A percentile compares a stretch with the other conserved stretches of the same genome.
Conservation (phyloP, 2,797 vertebrate genomes). For the Sciaenops ocellatus region DNA sequence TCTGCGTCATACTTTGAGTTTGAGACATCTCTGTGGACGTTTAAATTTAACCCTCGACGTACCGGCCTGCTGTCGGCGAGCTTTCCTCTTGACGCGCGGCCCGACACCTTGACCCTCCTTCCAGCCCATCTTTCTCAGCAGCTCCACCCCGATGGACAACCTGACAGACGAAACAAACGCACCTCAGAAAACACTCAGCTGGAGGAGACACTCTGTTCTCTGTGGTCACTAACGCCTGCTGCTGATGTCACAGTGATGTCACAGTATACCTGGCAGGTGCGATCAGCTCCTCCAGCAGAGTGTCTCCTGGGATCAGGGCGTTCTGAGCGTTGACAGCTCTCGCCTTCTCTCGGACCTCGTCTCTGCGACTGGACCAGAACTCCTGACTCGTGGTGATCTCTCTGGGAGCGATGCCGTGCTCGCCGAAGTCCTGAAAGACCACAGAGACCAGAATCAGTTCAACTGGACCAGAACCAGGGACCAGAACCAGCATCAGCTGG, state of each 20-base stretch:
- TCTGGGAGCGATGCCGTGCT: slow-evolving; percentile 95
- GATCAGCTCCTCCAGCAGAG: slow-evolving; percentile 91
- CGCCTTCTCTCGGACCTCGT: slow-evolving; percentile 89
- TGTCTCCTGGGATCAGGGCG: slow-evolving; percentile 92
- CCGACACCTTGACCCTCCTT: slow-evolving; percentile 96
- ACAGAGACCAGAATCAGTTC: not conserved
- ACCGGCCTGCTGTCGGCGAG: slow-evolving; percentile 85
- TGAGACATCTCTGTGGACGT: not conserved
- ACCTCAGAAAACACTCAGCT: not conserved
- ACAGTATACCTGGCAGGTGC: slow-evolving; percentile 87
- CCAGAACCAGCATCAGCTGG: too few species aligned
- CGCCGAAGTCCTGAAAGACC: slow-evolving; percentile 89
- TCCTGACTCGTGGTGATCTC: slow-evolving; percentile 92
- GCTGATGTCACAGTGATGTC: too few species aligned
- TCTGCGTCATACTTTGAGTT: not conserved
- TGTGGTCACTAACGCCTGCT: too few species aligned
- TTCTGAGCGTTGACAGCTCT: slow-evolving; percentile 86
- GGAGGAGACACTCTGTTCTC: too few species aligned
- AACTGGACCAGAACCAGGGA: not conserved
- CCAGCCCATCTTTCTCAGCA: slow-evolving; percentile 96
- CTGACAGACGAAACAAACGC: slow-evolving; percentile 74
- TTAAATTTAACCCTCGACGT: not conserved
- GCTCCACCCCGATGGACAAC: slow-evolving; percentile 91
- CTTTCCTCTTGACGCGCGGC: slow-evolving; percentile 92
- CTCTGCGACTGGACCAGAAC: slow-evolving; percentile 90